Evolutionary conservation across 2,113 vertebrate species (phyloP).

Genomic region (Hippocampus abdominalis): DNA sequence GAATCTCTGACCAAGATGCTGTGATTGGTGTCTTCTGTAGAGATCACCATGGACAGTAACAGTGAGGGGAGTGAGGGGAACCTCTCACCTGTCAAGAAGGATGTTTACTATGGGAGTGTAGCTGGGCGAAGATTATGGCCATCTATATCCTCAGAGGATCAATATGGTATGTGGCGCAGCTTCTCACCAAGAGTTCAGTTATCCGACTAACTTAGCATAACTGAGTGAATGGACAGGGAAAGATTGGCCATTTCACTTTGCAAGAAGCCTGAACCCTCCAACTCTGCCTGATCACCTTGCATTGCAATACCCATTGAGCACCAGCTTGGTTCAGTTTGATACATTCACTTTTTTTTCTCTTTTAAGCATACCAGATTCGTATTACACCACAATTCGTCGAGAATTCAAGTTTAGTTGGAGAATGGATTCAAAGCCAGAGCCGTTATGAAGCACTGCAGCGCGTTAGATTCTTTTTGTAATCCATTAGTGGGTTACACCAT

Average conservation of each 20-base stretch:
- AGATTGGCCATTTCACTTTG: conserved; percentile 46
- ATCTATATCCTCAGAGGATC: conserved; percentile 79
- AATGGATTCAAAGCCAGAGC: background rate
- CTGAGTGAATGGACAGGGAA: conserved; percentile 53
- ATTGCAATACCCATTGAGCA: conserved; percentile 18
- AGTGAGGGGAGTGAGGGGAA: conserved; percentile 91
- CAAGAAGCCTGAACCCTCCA: conserved; percentile 45
- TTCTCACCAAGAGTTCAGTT: conserved; percentile 57
- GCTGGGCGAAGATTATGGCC: conserved; percentile 80
- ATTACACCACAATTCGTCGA: conserved; percentile 11
- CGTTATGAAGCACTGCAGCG: background rate
- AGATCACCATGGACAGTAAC: conserved; percentile 92
- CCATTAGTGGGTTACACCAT: background rate
- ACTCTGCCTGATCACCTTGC: conserved; percentile 34
- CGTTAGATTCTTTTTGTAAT: background rate
- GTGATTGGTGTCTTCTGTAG: conserved; percentile 83
- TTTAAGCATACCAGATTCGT: conserved; percentile 7
- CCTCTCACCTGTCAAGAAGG: conserved; percentile 84
- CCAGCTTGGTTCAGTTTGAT: background rate
- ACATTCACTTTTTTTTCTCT: background rate
- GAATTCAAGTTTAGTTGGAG: background rate
- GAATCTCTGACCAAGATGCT: conserved; percentile 69
- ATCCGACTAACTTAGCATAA: conserved; percentile 43
- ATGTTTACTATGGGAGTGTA: conserved; percentile 87
- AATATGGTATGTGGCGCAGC: conserved; percentile 80